Base-by-base conservation (phyloP, 2,888 invertebrate genomes). In the Euproctis similis region DNA sequence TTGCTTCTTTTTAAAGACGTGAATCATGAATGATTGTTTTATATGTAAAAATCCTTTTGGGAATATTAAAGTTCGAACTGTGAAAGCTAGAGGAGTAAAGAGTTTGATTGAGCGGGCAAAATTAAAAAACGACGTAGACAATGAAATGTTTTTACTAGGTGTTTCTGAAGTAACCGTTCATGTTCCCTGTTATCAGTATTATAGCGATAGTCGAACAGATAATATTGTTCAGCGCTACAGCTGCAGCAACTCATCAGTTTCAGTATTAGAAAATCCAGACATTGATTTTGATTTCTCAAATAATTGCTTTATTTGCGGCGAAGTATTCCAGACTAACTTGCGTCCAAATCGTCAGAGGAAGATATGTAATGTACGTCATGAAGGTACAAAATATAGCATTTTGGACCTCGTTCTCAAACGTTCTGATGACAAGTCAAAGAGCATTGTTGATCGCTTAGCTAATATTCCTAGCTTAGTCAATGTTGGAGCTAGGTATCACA, bases 301-400 rank as follows among this genome's bases (percentile, higher is more conserved):
- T 21, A 20, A 27, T 27, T 27, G 27, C 27, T 27, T 27, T 20
- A 27, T 27, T 27, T 19, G 27, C 27, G 20, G 12, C 11, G 21
- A 27, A 26, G 18, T 16, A 26, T 26, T 26, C 26, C 26, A 26
- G 26, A 12, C 18, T 26, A 8, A 26, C 16, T 26, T 26, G 19
- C 18, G 16, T 26, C 26, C 18, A 26, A 26, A 20, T 20, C 26
- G 26, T 16, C 26, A 19, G 26, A 27, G 21, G 20, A 27, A 12
- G 12, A 27, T 27, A 11, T 19, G 27, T 27, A 8, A 27, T 14
- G 12, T 27, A 27, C 27, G 27, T 27, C 16, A 26, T 26, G 26
- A 18, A 26, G 19, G 25, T 25, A 25, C 25, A 25, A 25, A 25
- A 20, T 3, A 25, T 16, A 25, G 16, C 16, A 25, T 25, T 25